Evolutionary conservation across 2,113 vertebrate genomes (phyloP), one percentile per base, ranked within the genome.

Genomic region (Dasypus novemcinctus): DNA sequence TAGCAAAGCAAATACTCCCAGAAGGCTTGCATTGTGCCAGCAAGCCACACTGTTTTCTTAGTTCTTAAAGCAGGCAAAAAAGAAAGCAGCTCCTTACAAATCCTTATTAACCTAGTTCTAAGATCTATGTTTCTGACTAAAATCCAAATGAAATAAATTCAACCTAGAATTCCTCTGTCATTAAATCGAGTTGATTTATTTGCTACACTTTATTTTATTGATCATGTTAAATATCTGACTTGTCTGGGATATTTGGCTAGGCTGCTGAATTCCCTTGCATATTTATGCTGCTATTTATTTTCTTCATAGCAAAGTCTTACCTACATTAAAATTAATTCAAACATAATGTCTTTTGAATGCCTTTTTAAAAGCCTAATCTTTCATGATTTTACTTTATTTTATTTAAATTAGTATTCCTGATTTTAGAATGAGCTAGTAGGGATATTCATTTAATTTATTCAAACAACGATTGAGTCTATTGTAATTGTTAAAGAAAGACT

Each of bases 161-260:
- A 91, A 57, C 43, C 64, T 29, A 82, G 81, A 92, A 91, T 88
- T 49, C 66, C 66, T 33, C 31, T 43, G 49, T 68, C 52, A 15
- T 94, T 93, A 95, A 78, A 66, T 63, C 43, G 18, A 90, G 41
- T 89, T 97, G 96, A 96, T 96, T 93, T 96, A 93, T 97, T 96
- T 83, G 72, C 76, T 82, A 31, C 76, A 33, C 90, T 96, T 96
- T 82, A 68, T 92, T 75, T 82, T 97, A 97, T 94, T 95, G 96
- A 96, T 92, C 46, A 33, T 43, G 8, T 94, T 91, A 71, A 90
- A 87, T 54, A 54, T 85, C 68, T 95, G 68, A 86, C 87, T 88
- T 43, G 41, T 95, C 92, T 97, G 81, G 29, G 23, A 88, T 61
- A 79, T 90, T 88, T 79, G 85, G 43, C 87, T 82, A 36, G n/a